Evolutionary conservation across 1,140 invertebrate genomes (phyloP), one percentile per base, ranked within the genome.

Genomic region (Drosophila nigromelanica): DNA sequence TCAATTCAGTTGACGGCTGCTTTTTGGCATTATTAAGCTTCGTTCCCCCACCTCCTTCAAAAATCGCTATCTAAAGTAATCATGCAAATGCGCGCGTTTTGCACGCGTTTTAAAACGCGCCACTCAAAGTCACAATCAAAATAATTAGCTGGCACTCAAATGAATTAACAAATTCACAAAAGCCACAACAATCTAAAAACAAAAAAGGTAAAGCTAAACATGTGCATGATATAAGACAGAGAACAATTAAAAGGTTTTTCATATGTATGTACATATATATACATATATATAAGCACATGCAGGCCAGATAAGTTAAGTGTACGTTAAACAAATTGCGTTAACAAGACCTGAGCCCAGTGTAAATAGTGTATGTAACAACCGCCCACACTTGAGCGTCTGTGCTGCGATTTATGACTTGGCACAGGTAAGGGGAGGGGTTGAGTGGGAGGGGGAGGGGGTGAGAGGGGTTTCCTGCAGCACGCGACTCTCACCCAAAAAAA

Each of bases 71-170:
- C 24, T 21, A 10, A 15, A 7, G 35, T 37, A 61, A 60, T 64
- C 60, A 67, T 40, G 75, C 61, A 79, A 76, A 79, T 43, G 21
- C 40, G 73, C 64, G 72, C 71, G 72, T 83, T 83, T 83, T 67
- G 76, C 73, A 73, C 56, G 81, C 73, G 80, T 76, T 80, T 66
- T 56, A 52, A 63, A 74, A 71, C 61, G 79, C 75, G 60, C 61
- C 30, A 21, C 39, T 43, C 42, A 27, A 40, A 14, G 27, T 15
- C 37, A 54, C 56, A 77, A 77, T 85, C 68, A 85, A 85, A 80
- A 66, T 86, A 86, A 86, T 86, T 80, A 86, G 48, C 21, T 48
- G 47, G 56, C 72, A 74, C 72, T 74, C 66, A 73, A 68, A 77
- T 58, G 63, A 73, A 81, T 81, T 79, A 79, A 73, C 75, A 69